Base-by-base conservation (phyloP, 2,888 invertebrate genomes). In the Acrocera orbiculus region DNA sequence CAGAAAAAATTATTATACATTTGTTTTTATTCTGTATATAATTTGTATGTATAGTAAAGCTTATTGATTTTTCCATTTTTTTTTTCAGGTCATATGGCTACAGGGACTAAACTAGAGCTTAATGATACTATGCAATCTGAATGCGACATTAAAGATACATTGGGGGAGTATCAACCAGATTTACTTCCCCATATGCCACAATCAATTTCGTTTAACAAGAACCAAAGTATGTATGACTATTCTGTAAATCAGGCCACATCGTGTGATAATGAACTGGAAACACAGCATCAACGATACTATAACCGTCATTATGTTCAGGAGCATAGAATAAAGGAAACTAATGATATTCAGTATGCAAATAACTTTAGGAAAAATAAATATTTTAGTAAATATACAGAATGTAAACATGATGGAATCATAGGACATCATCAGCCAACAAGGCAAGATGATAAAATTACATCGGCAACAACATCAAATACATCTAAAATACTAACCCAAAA, bases 151-250 rank as follows among this genome's bases (percentile, higher is more conserved):
- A n/a, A n/a, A n/a, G n/a, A n/a, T n/a, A n/a, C n/a, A n/a, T n/a
- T n/a, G n/a, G 42, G 43, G 19, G 49, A 50, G 29, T 50, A 48
- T 39, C 49, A 50, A 27, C 51, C 50, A 22, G 51, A 50, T 42
- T 41, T 50, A 33, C 40, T 50, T 25, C 49, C 51, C 16, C 37
- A 45, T 24, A 45, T 41, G 13, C 40, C 40, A 13, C 42, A 45
- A 32, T 41, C 44, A 20, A 44, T 44, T 25, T 35, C 35, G 19
- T 24, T 35, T n/a, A n/a, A n/a, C 28, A 34, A 34, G 27, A 34
- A 34, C 28, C 28, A 27, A 27, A 27, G 34, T 34, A 16, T 34
- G 14, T 34, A 34, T 25, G 25, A 30, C 19, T 30, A 27, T 15
- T 14, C 35, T 14, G 35, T 35, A 35, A 35, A 35, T 35, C 35